Conservation (phyloP, 2,797 vertebrate genomes). For the Limosa lapponica region DNA sequence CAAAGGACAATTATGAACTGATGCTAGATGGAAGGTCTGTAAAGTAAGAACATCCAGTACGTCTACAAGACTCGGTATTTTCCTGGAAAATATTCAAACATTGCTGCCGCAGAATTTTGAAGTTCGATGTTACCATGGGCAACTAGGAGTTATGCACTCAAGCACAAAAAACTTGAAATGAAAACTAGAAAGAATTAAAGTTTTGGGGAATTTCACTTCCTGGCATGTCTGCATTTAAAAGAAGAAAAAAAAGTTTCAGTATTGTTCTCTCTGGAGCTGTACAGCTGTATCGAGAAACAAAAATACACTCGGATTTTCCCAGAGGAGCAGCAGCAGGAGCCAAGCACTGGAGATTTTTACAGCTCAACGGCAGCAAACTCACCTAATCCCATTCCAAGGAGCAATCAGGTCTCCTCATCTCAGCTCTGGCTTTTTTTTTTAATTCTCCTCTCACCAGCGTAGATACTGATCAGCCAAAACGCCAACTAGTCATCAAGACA, state of each 20-base stretch:
- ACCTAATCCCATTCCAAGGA: neutral
- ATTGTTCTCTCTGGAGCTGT: accelerated
- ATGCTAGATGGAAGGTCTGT: neutral
- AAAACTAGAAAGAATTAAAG: neutral
- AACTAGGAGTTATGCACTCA: neutral
- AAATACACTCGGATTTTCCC: neutral
- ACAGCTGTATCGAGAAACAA: neutral
- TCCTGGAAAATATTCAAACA: neutral
- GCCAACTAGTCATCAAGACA: neutral
- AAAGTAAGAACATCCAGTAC: neutral
- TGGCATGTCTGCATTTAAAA: neutral
- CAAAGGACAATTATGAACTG: neutral
- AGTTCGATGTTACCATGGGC: neutral
- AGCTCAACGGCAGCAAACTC: neutral
- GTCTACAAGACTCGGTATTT: neutral
- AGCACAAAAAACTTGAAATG: neutral
- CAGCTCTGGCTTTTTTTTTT: neutral
- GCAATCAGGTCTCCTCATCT: neutral
- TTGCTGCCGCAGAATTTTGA: neutral
- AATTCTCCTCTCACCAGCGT: accelerated
- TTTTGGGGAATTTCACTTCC: neutral
- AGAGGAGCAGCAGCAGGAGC: neutral
- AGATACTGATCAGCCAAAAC: neutral
- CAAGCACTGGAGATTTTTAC: neutral
- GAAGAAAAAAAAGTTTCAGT: neutral